Evolutionary conservation across 1,140 invertebrate genomes (phyloP), one percentile per base, ranked within the genome.

Genomic region (Lethocerus indicus): DNA sequence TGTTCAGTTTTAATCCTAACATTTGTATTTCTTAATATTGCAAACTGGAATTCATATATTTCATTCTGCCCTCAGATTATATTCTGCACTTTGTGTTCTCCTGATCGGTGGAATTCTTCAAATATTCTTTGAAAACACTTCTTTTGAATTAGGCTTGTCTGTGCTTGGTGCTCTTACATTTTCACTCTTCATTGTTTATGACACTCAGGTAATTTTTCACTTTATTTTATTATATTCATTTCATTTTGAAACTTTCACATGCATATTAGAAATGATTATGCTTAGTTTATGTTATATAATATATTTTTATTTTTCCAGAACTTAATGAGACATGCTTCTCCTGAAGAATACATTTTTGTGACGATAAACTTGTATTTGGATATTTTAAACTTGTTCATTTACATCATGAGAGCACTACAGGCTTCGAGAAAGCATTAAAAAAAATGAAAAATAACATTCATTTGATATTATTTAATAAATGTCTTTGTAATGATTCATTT

Each of bases 301-400:
- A 41, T 47, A 32, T 55, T 26, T 47, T 54, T 28, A 35, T 28
- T 45, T 43, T 69, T 67, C 7, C 71, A 80, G 61, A 65, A 78
- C 59, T 67, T 82, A 55, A 78, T 82, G 75, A 66, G 74, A 52
- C 72, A 69, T 49, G 61, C 81, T 32, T 82, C 79, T n/a, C 71
- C 81, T 0, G 81, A 85, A 61, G 81, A 84, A 58, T 85, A 85
- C 58, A 80, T 86, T 52, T 56, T 79, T 27, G 81, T 79, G 1
- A 83, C 85, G 12, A 83, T 90, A 54, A 83, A 83, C 60, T 71
- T 91, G 3, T 91, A 91, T 60, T 65, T 89, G 64, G 86, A 90
- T 63, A 88, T 90, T 45, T 71, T 90, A 36, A 89, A 90, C 63
- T 68, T 90, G 35, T 91, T 91, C 64, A 58, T 90, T 2, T 75